Base-by-base conservation (phyloP, 2,888 invertebrate genomes). In the Dolomedes plantarius region DNA sequence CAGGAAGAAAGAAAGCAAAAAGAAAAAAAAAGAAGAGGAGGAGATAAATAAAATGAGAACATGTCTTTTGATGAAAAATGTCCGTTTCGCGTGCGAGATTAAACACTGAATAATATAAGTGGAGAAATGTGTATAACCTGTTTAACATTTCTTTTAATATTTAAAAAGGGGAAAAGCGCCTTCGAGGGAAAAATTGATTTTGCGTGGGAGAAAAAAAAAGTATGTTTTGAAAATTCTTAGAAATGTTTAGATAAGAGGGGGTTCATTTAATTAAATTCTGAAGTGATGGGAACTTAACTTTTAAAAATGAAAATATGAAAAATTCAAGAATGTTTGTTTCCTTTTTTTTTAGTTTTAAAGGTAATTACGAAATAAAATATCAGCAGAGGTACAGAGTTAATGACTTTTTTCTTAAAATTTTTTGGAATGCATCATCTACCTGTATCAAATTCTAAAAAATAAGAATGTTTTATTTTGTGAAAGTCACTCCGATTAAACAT, bases 81-180 rank as follows among this genome's bases (percentile, higher is more conserved):
- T 11, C 62, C 46, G 29, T 75, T 64, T 82, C n/a, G 75, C 75
- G 81, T 82, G 81, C 69, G 46, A 75, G 75, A 75, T 71, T 69
- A 31, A 62, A 69, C 75, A 46, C 27, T 46, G 71, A 72, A 72
- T 82, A 82, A 82, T 82, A 56, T 62, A 62, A 82, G 68, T 62
- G 64, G 62, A 50, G 69, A 69, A 82, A 82, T 69, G 41, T 65
- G 41, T 27, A 27, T 68, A 74, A 81, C 81, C 81, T 74, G 75
- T 75, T 75, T 82, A 75, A 82, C 81, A 75, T 82, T 82, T 75
- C 81, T 69, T 27, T 82, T 82, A 75, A 82, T 82, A 82, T 82
- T 75, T 71, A 75, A 64, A 39, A 28, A 56, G 23, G 56, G 16
- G 41, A n/a, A n/a, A 16, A 46, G 41, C 6, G 41, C 9, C 41